Evolutionary conservation across 2,888 invertebrate genomes (phyloP), one percentile per base, ranked within the genome.

Genomic region (Cartodere bifasciata): DNA sequence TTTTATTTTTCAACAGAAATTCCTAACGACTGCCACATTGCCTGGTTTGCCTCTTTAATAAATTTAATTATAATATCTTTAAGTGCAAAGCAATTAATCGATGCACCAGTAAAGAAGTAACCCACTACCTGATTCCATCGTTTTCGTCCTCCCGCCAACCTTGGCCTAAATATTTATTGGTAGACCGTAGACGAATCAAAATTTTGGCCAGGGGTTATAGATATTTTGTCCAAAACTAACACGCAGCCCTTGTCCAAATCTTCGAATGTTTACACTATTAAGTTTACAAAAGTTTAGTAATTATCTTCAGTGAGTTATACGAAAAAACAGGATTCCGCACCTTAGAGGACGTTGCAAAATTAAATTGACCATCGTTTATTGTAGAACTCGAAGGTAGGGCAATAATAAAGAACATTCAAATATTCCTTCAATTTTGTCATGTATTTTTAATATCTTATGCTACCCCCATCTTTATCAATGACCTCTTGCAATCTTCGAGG

Each of bases 51-150:
- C 29, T 41, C 33, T 28, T 34, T 5, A 16, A 47, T 31, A 14
- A 45, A 40, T 24, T 44, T 12, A 7, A 10, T 13, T 10, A 44
- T 34, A n/a, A 48, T 41, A 9, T 28, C 10, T 32, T 39, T 34
- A 14, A 44, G 40, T 2, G 36, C 16, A 2, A 28, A 15, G 12
- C 46, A 47, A 23, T 42, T 31, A 9, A 45, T 35, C 9, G 40
- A 42, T 16, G 42, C 34, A 3, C 38, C 32, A 25, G 48, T 46
- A 32, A 43, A 49, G 36, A 44, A 44, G 36, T 46, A 49, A 4
- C 41, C 47, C 5, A 50, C 41, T 6, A 33, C 32, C 29, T 49
- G 47, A 23, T 50, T 49, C 48, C 47, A 49, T 10, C 45, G 21
- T 14, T 33, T 34, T 5, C 28, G 36, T 6, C 48, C 34, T 14